Base-by-base conservation (phyloP, 2,888 invertebrate species). In the Theretra japonica region DNA sequence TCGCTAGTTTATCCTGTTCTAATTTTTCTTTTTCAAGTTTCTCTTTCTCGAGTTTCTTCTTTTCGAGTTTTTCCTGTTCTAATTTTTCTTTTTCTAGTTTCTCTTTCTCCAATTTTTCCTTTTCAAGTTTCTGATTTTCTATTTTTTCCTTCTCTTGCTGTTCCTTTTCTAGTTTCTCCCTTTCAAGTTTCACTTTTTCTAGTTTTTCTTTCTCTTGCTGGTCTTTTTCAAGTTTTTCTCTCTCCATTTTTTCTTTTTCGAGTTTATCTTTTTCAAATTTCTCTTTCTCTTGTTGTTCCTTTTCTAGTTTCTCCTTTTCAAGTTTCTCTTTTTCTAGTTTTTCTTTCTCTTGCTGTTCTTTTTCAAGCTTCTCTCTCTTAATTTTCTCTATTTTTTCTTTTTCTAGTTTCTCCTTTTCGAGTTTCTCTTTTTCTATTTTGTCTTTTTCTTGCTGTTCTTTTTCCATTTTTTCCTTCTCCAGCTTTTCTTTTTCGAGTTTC, bases 1-100 rank as follows among this genome's bases (percentile, higher is more conserved):
- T 65, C 7, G 73, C 70, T 73, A 76, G 33, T 71, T 75, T 69
- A 7, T 77, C 62, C 72, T 75, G 74, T 60, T 75, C 70, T 50
- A 75, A 68, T 25, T 68, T 48, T 71, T 62, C 28, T n/a, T 72
- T 71, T 5, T 60, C 59, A 19, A 60, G 19, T 5, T 72, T 60
- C 69, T 69, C 33, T 25, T 72, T 70, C 2, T 74, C 28, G 7
- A 50, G 33, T 71, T 69, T 75, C 59, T 53, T 59, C 65, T 74
- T 70, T 15, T 68, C 30, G 0, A 30, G 15, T 4, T 65, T 59
- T 23, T 57, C 41, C 25, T 73, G 60, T 53, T 72, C 76, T 70
- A 73, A 75, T 68, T 21, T 76, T 69, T 71, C 79, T 75, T 56
- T 57, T 33, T 58, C 72, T 70, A 71, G 11, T 41, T 74, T 70